Conservation (phyloP, 2,113 vertebrate genomes). For the Noturus placidus region DNA sequence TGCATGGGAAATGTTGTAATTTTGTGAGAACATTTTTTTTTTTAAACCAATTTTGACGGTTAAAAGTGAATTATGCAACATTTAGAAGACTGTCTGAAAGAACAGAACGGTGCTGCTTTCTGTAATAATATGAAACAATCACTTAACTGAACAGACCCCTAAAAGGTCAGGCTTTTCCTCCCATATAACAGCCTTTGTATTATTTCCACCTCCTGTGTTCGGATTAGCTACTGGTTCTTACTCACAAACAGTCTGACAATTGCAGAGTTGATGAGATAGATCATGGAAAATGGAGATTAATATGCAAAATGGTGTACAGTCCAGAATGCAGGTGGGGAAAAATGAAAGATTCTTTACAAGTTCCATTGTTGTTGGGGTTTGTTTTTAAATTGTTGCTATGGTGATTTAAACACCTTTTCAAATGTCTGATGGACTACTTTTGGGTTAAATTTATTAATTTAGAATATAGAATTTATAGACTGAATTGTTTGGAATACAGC, state of each 20-base stretch:
- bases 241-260: neutral
- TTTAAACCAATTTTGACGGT: neutral
- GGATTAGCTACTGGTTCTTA: too few species aligned
- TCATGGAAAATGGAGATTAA: neutral
- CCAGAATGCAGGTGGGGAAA: neutral
- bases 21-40: neutral
- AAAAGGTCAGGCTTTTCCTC: constrained; percentile 4
- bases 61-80: constrained; percentile 38
- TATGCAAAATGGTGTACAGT: neutral
- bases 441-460: neutral
- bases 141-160: neutral
- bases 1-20: neutral
- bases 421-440: neutral
- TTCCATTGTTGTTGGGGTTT: neutral
- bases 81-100: neutral
- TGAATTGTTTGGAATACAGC: neutral
- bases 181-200: neutral
- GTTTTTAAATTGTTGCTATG: neutral
- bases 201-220: neutral
- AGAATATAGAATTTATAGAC: too few species aligned
- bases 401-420: neutral
- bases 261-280: neutral
- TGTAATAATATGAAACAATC: constrained; percentile 27
- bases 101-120: constrained; percentile 28
- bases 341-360: neutral